Evolutionary conservation across 2,888 invertebrate genomes (phyloP).

Genomic region (Agrochola macilenta): DNA sequence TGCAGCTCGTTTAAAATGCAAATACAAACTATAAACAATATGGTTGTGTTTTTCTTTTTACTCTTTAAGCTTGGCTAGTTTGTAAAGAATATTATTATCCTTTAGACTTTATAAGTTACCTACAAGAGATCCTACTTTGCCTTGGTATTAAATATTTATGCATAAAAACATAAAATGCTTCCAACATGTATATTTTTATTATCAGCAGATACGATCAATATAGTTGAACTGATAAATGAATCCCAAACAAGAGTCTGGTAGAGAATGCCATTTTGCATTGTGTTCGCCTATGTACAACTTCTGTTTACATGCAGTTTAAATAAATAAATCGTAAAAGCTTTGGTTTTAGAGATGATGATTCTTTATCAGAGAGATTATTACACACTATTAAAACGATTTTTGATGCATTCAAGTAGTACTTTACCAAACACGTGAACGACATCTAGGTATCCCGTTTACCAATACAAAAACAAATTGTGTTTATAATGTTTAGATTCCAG

Average conservation of each 20-base stretch:
- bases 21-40: slow-evolving; percentile 54
- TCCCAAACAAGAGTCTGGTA: not conserved
- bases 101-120: slow-evolving; percentile 14
- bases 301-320: no score
- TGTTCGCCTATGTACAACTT: not conserved
- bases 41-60: slow-evolving; percentile 23
- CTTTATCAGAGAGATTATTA: not conserved
- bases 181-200: not conserved
- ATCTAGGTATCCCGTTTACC: not conserved
- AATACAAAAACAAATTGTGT: slow-evolving; percentile 13
- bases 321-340: slow-evolving; percentile 3
- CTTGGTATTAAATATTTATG: not conserved
- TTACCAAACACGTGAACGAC: not conserved
- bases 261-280: not conserved
- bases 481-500: slow-evolving; percentile 5
- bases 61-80: slow-evolving; percentile 9
- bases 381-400: not conserved
- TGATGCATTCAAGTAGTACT: not conserved
- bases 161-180: slow-evolving; percentile 9
- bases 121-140: not conserved
- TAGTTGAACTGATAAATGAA: slow-evolving; percentile 2
- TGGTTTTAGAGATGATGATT: not conserved
- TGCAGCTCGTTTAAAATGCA: slow-evolving; percentile 45
- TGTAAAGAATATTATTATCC: slow-evolving; percentile 9
- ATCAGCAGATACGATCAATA: no score